Evolutionary conservation across 1,140 invertebrate genomes (phyloP), one percentile per base, ranked within the genome.

Genomic region (Pachyrhynchus sulphureomaculatus): DNA sequence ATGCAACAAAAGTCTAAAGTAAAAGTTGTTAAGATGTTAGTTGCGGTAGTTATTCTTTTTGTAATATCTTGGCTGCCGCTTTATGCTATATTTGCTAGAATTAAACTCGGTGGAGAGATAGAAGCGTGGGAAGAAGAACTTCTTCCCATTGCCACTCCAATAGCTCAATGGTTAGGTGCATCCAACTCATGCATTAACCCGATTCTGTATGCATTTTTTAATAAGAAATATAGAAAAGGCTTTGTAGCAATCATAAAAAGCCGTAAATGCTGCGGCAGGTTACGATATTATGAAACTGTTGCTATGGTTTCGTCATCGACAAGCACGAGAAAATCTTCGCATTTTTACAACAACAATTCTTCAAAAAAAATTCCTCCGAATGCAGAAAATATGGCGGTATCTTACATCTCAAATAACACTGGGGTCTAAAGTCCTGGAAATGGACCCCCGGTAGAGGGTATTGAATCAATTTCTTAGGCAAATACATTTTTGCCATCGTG

Each of bases 111-210:
- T 15, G 86, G 85, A 2, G 81, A 85, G 1, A 80, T 88, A 0
- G 81, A 84, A 52, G 78, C 83, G 2, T 88, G 84, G 81, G 90
- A 92, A 69, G 87, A 92, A 64, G 87, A 92, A 51, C 79, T 94
- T 12, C 78, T 94, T 1, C 85, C 88, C 10, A 85, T 93, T 1
- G 86, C 89, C 0, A 89, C 90, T 10, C 95, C 95, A 0, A 84
- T 98, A 23, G 94, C 95, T 0, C 95, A 98, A 77, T 98, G 96
- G 95, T 80, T 98, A 1, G 96, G 95, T 0, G 87, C 93, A 0
- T 93, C 94, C 15, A 98, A 98, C 76, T 95, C 93, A 23, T 97
- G 94, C 81, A 94, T 99, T 68, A 99, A 99, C 78, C 96, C 96
- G 0, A 89, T 97, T 37, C 84, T 99, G n/a, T 98, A 98, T 77